Percentiles rank a stretch among this genome's conserved stretches.
Evolutionary conservation across 1,140 invertebrate genomes (phyloP).

Genomic region (roundworm (Caenorhabditis elegans)): DNA sequence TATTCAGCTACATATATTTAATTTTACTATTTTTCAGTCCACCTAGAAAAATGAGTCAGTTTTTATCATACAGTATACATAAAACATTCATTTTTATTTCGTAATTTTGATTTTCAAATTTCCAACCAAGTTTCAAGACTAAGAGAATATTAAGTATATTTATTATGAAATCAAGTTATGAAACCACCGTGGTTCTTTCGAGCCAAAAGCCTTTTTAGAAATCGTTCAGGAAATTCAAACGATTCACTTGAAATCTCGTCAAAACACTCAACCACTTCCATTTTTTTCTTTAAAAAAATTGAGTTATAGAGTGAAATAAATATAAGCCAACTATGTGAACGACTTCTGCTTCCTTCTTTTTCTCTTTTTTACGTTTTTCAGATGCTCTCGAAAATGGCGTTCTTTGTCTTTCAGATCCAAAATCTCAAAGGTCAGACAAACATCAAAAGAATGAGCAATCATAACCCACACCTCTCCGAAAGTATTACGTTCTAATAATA

Average conservation of each 20-base stretch:
- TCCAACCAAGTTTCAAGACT: no score
- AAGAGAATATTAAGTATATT: no score
- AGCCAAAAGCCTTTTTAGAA: neutral
- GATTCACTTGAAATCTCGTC: neutral
- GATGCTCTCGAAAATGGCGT: no score
- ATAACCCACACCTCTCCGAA: neutral
- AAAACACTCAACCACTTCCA: neutral
- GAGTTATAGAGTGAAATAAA: neutral
- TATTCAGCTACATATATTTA: no score
- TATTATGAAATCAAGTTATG: no score
- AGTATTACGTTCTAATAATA: neutral
- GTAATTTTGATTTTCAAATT: no score
- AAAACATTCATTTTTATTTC: no score
- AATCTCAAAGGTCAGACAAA: neutral
- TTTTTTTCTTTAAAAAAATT: neutral
- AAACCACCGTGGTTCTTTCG: no score
- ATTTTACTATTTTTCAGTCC: no score
- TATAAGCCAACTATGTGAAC: conserved; percentile 1
- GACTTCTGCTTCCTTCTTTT: neutral
- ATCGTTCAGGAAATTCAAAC: neutral
- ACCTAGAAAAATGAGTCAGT: no score
- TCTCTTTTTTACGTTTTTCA: neutral
- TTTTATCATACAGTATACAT: no score
- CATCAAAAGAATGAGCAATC: neutral
- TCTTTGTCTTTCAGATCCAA: neutral